These are phyloP conservation scores for Choloepus hoffmanni DNA, from an alignment of 2,113 vertebrate species.

Conservation along the genomic window DNA sequence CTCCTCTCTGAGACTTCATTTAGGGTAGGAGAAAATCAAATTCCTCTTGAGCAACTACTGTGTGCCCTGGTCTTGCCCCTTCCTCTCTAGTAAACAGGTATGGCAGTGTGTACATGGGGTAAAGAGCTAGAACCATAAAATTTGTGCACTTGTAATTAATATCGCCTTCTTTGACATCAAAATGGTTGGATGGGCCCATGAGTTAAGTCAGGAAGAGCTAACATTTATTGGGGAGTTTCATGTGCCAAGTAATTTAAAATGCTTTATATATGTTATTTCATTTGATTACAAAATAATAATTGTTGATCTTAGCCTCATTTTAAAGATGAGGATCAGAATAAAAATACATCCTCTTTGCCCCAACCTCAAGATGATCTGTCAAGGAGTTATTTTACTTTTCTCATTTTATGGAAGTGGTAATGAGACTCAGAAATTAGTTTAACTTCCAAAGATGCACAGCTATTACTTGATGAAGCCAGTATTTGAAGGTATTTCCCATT, in stretches of 20 bases:
- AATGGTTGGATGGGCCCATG: neutral
- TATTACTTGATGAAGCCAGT: neutral
- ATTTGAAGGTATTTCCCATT: slow-evolving; percentile 31
- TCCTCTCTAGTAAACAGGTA: neutral
- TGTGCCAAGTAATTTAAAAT: slow-evolving; percentile 10
- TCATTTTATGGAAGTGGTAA: slow-evolving; percentile 13
- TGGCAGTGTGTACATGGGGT: neutral
- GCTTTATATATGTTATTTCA: neutral
- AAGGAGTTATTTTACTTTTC: slow-evolving; percentile 18
- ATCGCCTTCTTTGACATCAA: neutral
- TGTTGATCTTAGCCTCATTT: slow-evolving; percentile 38
- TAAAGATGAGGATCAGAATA: slow-evolving; percentile 40
- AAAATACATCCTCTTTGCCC: neutral
- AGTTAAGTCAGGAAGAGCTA: neutral
- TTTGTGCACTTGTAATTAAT: neutral
- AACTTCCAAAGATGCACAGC: slow-evolving; percentile 33
- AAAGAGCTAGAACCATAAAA: neutral
- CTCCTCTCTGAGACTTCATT: neutral
- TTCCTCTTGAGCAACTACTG: neutral
- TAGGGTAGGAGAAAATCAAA: neutral
- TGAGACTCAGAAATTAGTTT: slow-evolving; percentile 32
- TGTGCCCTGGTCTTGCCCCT: neutral
- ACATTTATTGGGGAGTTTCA: neutral
- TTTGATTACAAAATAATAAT: slow-evolving; percentile 32
- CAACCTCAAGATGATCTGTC: slow-evolving; percentile 18